A percentile compares a stretch with the other conserved stretches of the same genome.
phyloP scores from a whole-genome alignment of 2,113 vertebrate species.

The Numida meleagris region DNA sequence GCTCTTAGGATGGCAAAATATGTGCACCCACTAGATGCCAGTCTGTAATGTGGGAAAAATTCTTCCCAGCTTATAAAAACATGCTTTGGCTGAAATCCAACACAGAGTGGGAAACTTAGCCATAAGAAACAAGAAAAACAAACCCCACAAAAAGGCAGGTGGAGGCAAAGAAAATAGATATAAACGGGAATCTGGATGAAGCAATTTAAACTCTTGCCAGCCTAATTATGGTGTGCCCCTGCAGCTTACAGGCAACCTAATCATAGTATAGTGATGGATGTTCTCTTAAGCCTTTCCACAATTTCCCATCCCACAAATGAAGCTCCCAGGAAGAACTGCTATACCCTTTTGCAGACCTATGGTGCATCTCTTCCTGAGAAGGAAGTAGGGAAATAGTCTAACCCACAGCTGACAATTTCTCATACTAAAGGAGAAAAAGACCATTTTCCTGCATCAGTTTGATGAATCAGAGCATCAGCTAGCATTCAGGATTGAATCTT shows the following conservation, averaged over 20 bases:
- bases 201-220: constrained; percentile 13
- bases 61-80: constrained; percentile 2
- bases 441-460: neutral
- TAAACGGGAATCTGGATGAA: constrained; percentile 12
- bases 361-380: neutral
- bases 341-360: neutral
- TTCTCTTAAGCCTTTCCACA: neutral
- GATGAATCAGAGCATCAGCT: neutral
- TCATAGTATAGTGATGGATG: neutral
- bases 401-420: neutral
- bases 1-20: neutral
- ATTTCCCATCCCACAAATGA: neutral
- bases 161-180: constrained; percentile 51
- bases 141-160: neutral
- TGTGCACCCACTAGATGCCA: constrained; percentile 17
- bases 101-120: constrained; percentile 14
- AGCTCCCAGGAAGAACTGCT: neutral
- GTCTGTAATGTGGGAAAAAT: constrained; percentile 21
- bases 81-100: constrained; percentile 35
- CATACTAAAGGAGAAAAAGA: neutral
- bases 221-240: neutral
- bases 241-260: neutral
- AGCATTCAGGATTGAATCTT: neutral
- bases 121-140: constrained; percentile 49
- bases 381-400: neutral